Conservation (phyloP, 2,888 invertebrate genomes). For the Drosophila meridiana region DNA sequence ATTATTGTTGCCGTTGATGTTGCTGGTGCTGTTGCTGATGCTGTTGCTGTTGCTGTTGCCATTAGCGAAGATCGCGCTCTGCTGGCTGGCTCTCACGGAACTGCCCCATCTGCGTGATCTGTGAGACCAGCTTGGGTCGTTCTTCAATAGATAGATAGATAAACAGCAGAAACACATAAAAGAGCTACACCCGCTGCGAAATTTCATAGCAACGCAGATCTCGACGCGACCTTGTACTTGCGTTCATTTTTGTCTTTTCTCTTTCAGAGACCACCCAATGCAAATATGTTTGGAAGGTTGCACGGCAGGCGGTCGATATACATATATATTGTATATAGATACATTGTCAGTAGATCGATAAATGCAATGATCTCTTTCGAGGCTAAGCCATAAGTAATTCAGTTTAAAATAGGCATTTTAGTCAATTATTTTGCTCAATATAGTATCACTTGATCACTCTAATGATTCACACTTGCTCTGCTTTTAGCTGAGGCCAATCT, state of each 20-base stretch:
- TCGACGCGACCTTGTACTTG: slow-evolving; percentile 62
- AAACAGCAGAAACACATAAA: slow-evolving; percentile 27
- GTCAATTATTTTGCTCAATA: neutral
- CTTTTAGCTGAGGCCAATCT: slow-evolving; percentile 1
- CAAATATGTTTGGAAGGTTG: slow-evolving; percentile 26
- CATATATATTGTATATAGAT: neutral
- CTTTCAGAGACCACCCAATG: slow-evolving; percentile 47
- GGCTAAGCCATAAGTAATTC: neutral
- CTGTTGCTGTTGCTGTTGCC: slow-evolving; percentile 7
- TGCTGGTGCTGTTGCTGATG: slow-evolving; percentile 23
- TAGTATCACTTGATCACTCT: neutral
- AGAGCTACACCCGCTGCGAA: slow-evolving; percentile 69
- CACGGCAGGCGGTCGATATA: slow-evolving; percentile 30
- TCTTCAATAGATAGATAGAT: slow-evolving; percentile 40
- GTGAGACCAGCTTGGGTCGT: slow-evolving; percentile 34
- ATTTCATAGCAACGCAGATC: slow-evolving; percentile 41
- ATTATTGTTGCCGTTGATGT: slow-evolving; percentile 32
- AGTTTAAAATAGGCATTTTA: neutral
- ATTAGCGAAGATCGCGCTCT: slow-evolving; percentile 37
- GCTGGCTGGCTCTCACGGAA: slow-evolving; percentile 68
- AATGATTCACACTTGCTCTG: neutral
- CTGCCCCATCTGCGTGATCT: slow-evolving; percentile 31
- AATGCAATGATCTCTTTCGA: neutral
- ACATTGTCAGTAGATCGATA: neutral
- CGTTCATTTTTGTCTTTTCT: slow-evolving; percentile 15